phyloP scores from a whole-genome alignment of 35 echinoderm and acorn worm species.

The Amphiura filiformis region DNA sequence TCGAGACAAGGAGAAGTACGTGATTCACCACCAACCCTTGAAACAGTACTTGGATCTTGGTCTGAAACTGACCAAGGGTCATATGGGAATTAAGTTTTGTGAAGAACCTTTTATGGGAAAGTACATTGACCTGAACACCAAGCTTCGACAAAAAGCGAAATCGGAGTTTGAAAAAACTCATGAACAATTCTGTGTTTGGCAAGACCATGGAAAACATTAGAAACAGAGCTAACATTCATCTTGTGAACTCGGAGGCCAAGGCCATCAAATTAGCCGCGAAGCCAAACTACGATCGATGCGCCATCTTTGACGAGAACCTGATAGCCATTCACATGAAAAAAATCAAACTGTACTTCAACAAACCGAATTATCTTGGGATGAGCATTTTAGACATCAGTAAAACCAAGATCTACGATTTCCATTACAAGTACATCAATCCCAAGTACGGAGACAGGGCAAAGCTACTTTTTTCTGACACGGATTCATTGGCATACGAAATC shows the following conservation, averaged over 20 bases:
- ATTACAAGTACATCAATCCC: neutral
- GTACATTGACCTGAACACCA: constrained; percentile 7
- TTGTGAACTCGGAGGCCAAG: too few species aligned
- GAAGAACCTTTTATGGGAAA: neutral
- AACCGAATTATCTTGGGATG: too few species aligned
- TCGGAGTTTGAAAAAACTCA: too few species aligned
- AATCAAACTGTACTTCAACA: too few species aligned
- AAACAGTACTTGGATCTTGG: neutral
- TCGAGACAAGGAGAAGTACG: neutral
- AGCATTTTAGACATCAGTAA: too few species aligned
- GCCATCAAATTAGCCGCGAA: neutral
- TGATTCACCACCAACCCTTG: constrained; percentile 14
- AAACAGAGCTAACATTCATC: too few species aligned
- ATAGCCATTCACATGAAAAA: too few species aligned
- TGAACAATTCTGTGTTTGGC: too few species aligned
- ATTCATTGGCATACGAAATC: too few species aligned
- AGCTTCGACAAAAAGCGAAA: neutral
- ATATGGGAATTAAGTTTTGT: neutral
- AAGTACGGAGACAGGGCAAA: neutral
- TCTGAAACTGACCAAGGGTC: neutral
- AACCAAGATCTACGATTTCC: neutral
- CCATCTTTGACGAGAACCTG: too few species aligned
- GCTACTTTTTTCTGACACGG: neutral
- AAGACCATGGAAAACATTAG: too few species aligned
- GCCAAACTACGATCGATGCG: neutral